Percentiles rank a stretch among this genome's conserved stretches.
Conservation (phyloP, 2,888 invertebrate genomes). For the Plutella xylostella region DNA sequence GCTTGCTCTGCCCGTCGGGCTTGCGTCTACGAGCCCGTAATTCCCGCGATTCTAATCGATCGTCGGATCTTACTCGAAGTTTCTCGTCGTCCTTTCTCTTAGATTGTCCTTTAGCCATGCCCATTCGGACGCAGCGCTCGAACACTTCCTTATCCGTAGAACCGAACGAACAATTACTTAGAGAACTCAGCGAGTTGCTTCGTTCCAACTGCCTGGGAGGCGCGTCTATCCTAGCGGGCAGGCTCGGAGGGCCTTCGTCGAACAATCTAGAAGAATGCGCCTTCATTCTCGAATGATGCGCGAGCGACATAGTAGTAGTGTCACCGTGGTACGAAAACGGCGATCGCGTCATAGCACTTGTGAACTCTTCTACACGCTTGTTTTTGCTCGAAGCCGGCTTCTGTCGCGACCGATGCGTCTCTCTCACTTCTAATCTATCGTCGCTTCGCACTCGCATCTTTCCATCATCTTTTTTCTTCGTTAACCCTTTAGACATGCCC, state of each 20-base stretch:
- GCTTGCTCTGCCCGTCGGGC: slow-evolving; percentile 8
- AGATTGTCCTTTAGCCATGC: slow-evolving; percentile 64
- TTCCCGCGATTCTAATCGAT: slow-evolving; percentile 24
- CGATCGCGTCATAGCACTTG: slow-evolving; percentile 70
- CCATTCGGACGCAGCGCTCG: slow-evolving; percentile 82
- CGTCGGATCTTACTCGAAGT: slow-evolving; percentile 33
- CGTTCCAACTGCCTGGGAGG: slow-evolving; percentile 23
- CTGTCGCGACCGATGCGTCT: slow-evolving; percentile 22
- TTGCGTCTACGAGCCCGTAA: slow-evolving; percentile 22
- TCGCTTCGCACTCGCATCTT: slow-evolving; percentile 32
- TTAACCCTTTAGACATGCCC: slow-evolving; percentile 82
- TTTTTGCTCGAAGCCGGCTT: slow-evolving; percentile 43
- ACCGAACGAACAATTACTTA: slow-evolving; percentile 42
- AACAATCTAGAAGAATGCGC: slow-evolving; percentile 18
- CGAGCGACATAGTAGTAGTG: no score
- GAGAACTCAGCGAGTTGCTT: slow-evolving; percentile 43
- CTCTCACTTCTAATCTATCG: slow-evolving; percentile 26
- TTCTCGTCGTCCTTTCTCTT: slow-evolving; percentile 23
- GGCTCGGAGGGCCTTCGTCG: slow-evolving; percentile 33
- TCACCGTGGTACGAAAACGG: slow-evolving; percentile 30
- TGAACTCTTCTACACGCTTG: slow-evolving; percentile 74
- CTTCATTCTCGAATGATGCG: slow-evolving; percentile 16
- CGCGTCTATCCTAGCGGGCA: slow-evolving; percentile 31
- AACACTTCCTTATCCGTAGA: slow-evolving; percentile 68
- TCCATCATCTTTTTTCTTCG: slow-evolving; percentile 25